These are phyloP conservation scores for Nymphalis urticae DNA, from an alignment of 2,888 invertebrate species.

Conservation along the genomic window DNA sequence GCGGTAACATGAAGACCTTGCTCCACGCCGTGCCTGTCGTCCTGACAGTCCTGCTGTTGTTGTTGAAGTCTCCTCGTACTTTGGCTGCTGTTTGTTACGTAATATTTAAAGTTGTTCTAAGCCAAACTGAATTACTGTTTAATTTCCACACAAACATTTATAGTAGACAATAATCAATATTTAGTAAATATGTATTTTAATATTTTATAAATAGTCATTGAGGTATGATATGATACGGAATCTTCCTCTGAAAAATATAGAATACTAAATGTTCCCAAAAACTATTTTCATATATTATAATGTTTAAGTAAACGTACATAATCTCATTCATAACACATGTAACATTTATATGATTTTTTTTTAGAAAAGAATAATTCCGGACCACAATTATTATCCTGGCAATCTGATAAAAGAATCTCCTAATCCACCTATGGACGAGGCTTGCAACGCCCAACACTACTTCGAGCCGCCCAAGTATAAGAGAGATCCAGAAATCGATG, in stretches of 20 bases:
- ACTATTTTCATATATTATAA: no score
- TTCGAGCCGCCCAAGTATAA: constrained; percentile 52
- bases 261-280: no score
- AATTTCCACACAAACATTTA: background rate
- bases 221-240: no score
- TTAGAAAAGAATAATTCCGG: constrained; percentile 28
- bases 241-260: no score
- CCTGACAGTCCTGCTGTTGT: constrained; percentile 48
- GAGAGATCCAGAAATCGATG: constrained; percentile 57
- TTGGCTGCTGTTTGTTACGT: constrained; percentile 45
- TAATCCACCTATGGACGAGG: background rate
- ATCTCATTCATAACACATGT: background rate
- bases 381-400: background rate
- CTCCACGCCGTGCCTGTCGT: constrained; percentile 51
- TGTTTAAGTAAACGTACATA: no score
- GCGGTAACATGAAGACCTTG: constrained; percentile 40
- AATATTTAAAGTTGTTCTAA: constrained; percentile 18
- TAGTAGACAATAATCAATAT: no score
- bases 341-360: background rate
- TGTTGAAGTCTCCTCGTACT: constrained; percentile 45
- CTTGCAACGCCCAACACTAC: background rate
- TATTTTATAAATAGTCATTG: no score
- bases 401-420: constrained; percentile 3
- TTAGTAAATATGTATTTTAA: no score
- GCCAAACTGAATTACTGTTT: background rate